A percentile compares a stretch with the other conserved stretches of the same genome.
phyloP scores from a whole-genome alignment of 2,113 vertebrate genomes.

The Eurypyga helias region DNA sequence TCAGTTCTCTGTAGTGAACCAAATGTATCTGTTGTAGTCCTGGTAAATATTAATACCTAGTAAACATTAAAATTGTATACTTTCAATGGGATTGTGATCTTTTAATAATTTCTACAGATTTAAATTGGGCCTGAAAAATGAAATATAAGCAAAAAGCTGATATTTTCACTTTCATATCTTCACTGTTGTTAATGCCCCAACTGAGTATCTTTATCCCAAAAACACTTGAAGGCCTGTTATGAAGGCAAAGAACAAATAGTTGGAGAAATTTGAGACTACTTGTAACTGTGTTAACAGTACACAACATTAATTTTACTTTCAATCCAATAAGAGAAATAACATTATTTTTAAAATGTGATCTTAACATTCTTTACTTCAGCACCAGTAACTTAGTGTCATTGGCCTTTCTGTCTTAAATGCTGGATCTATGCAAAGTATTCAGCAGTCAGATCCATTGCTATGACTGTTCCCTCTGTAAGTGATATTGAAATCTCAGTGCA shows the following conservation, averaged over 20 bases:
- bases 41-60: not conserved
- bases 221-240: not conserved
- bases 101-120: not conserved
- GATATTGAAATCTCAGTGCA: not conserved
- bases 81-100: not conserved
- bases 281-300: not conserved
- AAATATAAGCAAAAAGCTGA: not conserved
- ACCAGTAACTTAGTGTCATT: not conserved
- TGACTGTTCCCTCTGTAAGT: not conserved
- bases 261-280: not conserved
- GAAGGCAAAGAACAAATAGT: not conserved
- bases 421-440: not conserved
- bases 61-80: not conserved
- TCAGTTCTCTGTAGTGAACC: not conserved
- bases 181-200: not conserved
- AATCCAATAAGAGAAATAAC: not conserved
- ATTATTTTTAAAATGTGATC: not conserved
- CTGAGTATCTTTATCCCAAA: not conserved
- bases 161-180: not conserved
- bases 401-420: not conserved
- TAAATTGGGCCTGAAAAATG: not conserved
- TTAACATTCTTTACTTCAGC: not conserved
- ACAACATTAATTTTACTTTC: not conserved
- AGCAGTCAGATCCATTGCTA: not conserved
- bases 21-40: not conserved